phyloP scores from a whole-genome alignment of 2,797 vertebrate genomes.

The Epinephelus coioides region DNA sequence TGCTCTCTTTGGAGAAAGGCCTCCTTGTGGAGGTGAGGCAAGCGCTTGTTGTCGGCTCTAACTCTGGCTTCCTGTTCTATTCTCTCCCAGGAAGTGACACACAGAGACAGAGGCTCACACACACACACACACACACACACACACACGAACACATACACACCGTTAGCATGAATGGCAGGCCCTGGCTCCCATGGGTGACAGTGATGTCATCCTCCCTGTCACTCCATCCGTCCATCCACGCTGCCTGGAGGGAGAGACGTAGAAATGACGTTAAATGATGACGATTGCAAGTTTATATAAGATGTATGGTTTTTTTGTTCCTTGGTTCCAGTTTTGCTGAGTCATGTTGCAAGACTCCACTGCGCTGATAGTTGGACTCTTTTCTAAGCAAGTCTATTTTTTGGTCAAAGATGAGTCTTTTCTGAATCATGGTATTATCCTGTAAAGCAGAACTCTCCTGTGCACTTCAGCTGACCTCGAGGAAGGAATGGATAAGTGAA shows the following conservation, averaged over 20 bases:
- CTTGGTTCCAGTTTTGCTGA: slow-evolving; percentile 29
- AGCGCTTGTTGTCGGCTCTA: slow-evolving; percentile 51
- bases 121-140: not conserved
- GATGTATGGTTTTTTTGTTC: not conserved
- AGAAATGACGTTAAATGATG: slow-evolving; percentile 58
- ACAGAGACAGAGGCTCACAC: slow-evolving; percentile 52
- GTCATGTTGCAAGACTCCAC: slow-evolving; percentile 38
- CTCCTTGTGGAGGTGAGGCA: slow-evolving; percentile 75
- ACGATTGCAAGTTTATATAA: slow-evolving; percentile 40
- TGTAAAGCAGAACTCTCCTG: not conserved
- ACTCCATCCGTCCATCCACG: slow-evolving; percentile 7
- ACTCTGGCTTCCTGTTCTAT: slow-evolving; percentile 74
- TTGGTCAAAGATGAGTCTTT: not conserved
- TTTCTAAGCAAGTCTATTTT: slow-evolving; percentile 23
- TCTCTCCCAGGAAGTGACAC: slow-evolving; percentile 82
- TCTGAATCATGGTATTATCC: slow-evolving; percentile 6
- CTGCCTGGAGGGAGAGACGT: slow-evolving; percentile 38
- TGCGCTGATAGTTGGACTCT: not conserved
- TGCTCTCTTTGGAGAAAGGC: slow-evolving; percentile 64
- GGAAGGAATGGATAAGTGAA: not conserved
- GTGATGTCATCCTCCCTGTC: slow-evolving; percentile 69
- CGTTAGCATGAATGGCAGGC: slow-evolving; percentile 58
- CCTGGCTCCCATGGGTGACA: slow-evolving; percentile 51
- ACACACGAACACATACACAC: not conserved
- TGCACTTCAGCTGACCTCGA: not conserved